Evolutionary conservation across 1,140 invertebrate species (phyloP).

Genomic region (Aphidius ervi): DNA sequence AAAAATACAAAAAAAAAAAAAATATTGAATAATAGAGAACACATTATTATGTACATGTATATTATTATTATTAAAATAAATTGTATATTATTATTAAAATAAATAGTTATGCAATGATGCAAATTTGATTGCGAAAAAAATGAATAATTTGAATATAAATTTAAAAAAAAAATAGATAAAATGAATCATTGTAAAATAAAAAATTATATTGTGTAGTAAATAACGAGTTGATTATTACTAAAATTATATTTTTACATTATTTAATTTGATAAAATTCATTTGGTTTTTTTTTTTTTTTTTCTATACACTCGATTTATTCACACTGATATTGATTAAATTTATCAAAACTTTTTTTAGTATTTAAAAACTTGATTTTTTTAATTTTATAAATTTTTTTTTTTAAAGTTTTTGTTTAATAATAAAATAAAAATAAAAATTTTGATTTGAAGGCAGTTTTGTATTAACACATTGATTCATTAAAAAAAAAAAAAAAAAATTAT

Average conservation of each 20-base stretch:
- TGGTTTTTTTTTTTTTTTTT: background rate
- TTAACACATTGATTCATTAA: slow-evolving; percentile 8
- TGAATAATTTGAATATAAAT: slow-evolving; percentile 36
- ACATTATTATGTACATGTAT: slow-evolving; percentile 47
- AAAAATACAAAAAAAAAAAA: slow-evolving; percentile 27
- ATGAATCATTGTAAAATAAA: slow-evolving; percentile 38
- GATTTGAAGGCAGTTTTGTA: too few relatives aligned
- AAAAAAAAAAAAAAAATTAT: slow-evolving; percentile 9
- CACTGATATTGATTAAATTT: too few relatives aligned
- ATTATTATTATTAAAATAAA: slow-evolving; percentile 50
- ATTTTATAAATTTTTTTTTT: too few relatives aligned
- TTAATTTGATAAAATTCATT: slow-evolving; percentile 2
- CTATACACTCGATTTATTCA: too few relatives aligned
- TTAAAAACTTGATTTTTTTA: background rate
- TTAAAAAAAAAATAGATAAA: too few relatives aligned
- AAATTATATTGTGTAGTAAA: slow-evolving; percentile 44
- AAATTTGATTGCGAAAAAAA: slow-evolving; percentile 22
- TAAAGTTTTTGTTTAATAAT: too few relatives aligned
- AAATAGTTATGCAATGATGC: slow-evolving; percentile 28
- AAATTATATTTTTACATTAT: slow-evolving; percentile 2
- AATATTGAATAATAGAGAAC: slow-evolving; percentile 29
- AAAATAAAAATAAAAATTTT: too few relatives aligned
- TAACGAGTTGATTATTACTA: background rate
- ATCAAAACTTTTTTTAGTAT: background rate
- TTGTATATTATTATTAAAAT: slow-evolving; percentile 37